Conservation (phyloP, 2,113 vertebrate species). For the Girardinichthys multiradiatus region DNA sequence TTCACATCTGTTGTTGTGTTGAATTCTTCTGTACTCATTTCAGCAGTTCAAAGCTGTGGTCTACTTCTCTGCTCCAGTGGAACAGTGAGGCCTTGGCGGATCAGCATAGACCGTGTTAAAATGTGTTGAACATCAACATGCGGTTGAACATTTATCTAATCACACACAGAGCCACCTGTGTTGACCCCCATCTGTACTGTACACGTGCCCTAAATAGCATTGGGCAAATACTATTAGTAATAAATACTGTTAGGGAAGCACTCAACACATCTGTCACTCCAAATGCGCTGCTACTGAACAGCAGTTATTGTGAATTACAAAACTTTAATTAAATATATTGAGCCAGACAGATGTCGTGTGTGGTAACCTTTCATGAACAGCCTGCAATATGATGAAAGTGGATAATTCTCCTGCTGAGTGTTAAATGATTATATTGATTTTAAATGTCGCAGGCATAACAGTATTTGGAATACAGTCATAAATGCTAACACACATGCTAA, state of each 20-base stretch:
- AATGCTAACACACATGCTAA: neutral
- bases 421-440: constrained; percentile 23
- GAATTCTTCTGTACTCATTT: constrained; percentile 65
- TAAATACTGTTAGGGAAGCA: constrained; percentile 27
- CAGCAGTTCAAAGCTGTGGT: constrained; percentile 56
- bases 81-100: constrained; percentile 29
- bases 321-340: constrained; percentile 49
- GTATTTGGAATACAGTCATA: neutral
- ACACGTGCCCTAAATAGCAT: constrained; percentile 13
- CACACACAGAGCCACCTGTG: constrained; percentile 33
- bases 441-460: constrained; percentile 19
- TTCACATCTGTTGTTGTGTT: constrained; percentile 75
- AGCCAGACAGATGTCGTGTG: constrained; percentile 51
- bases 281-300: constrained; percentile 34
- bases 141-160: constrained; percentile 36
- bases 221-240: constrained; percentile 28
- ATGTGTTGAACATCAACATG: constrained; percentile 11
- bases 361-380: constrained; percentile 20
- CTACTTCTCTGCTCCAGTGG: constrained; percentile 47
- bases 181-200: constrained; percentile 31
- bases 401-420: constrained; percentile 18
- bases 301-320: constrained; percentile 24
- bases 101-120: constrained; percentile 42
- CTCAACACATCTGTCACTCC: constrained; percentile 48
- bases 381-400: constrained; percentile 20